Conservation (phyloP, 2,888 invertebrate species). For the Drosophila leonis region DNA sequence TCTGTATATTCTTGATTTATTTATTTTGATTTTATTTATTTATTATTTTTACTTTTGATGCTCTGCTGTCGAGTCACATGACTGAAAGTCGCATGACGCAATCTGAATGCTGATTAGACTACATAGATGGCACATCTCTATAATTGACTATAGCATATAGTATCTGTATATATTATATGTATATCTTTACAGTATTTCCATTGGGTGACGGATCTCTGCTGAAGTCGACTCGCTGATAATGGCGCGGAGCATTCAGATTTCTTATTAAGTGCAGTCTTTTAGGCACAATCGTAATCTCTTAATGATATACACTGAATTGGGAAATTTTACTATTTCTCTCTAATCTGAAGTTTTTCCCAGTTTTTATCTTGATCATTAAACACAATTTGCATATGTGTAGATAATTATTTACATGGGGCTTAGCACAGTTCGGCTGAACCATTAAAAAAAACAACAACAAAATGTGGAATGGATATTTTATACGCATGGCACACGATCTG, state of each 20-base stretch:
- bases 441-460: conserved; percentile 2
- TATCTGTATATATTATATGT: background rate
- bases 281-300: background rate
- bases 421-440: conserved; percentile 34
- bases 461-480: background rate
- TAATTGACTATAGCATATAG: background rate
- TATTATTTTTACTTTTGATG: conserved; percentile 11
- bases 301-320: background rate
- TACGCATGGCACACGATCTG: conserved; percentile 10
- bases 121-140: conserved; percentile 6
- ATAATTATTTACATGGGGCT: conserved; percentile 30
- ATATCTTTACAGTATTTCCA: background rate
- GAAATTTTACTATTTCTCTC: background rate
- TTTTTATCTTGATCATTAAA: background rate
- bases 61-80: conserved; percentile 45
- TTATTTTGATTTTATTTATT: conserved; percentile 22
- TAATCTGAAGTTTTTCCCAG: conserved; percentile 1
- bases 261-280: background rate
- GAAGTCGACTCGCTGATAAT: background rate
- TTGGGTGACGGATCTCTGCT: conserved; percentile 7
- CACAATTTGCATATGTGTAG: conserved; percentile 3
- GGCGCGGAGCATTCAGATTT: background rate
- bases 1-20: background rate
- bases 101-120: conserved; percentile 44
- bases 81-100: conserved; percentile 56